A percentile compares a stretch with the other conserved stretches of the same genome.
Conservation (phyloP, 2,113 vertebrate species). For the Cyanocitta stelleri region DNA sequence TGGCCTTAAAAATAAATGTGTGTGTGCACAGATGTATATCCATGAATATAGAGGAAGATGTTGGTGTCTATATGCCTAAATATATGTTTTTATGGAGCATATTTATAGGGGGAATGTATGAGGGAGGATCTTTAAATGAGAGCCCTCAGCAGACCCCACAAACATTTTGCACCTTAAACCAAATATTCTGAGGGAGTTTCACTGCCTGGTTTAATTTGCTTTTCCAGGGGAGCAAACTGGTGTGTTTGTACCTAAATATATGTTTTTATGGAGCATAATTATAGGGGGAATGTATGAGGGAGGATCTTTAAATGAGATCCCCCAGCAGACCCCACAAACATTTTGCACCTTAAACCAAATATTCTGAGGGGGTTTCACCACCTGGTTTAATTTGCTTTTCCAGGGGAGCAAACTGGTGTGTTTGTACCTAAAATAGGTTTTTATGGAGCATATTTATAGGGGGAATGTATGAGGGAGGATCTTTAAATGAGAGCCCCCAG, state of each 20-base stretch:
- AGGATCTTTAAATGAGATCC: accelerated
- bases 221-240: background rate
- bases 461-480: too few species aligned
- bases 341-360: too few species aligned
- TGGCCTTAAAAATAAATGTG: background rate
- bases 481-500: too few species aligned
- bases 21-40: too few species aligned
- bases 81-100: background rate
- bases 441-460: too few species aligned
- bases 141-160: too few species aligned
- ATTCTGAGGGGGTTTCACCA: accelerated
- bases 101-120: background rate
- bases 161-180: background rate
- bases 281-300: background rate
- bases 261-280: background rate
- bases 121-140: background rate
- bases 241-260: too few species aligned
- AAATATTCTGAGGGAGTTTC: too few species aligned
- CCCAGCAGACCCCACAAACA: background rate
- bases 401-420: background rate
- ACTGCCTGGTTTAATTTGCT: background rate
- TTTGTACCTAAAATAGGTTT: too few species aligned
- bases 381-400: background rate
- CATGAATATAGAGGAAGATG: background rate
- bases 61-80: too few species aligned